A percentile compares a stretch with the other conserved stretches of the same genome.
These are phyloP conservation scores for Scrobipalpa atriplicella DNA, from an alignment of 2,888 invertebrate genomes.

Conservation along the genomic window DNA sequence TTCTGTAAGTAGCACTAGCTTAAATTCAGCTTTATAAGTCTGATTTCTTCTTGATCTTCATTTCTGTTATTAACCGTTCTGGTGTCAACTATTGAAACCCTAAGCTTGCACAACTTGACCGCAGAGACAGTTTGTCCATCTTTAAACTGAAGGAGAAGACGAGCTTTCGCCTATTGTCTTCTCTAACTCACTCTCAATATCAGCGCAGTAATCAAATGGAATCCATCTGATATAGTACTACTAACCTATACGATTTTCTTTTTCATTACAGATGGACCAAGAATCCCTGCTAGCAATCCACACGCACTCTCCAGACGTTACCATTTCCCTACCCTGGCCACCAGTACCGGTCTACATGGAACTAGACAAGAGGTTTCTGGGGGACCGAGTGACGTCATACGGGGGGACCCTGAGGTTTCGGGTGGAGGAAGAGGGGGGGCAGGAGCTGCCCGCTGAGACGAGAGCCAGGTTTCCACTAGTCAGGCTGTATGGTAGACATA, in stretches of 20 bases:
- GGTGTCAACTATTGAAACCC: too few relatives aligned
- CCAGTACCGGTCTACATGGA: constrained; percentile 90
- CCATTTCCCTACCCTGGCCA: constrained; percentile 75
- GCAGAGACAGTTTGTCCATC: too few relatives aligned
- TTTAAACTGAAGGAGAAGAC: too few relatives aligned
- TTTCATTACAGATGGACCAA: constrained; percentile 61
- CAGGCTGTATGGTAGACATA: constrained; percentile 89
- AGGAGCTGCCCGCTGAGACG: constrained; percentile 80
- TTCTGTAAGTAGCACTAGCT: constrained; percentile 28
- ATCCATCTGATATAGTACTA: too few relatives aligned
- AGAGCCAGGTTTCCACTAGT: constrained; percentile 89
- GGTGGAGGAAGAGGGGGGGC: constrained; percentile 86
- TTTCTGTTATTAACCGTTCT: too few relatives aligned
- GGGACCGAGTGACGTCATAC: constrained; percentile 95
- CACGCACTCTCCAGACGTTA: constrained; percentile 65
- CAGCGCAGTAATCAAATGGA: too few relatives aligned
- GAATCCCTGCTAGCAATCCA: constrained; percentile 68
- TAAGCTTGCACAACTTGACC: too few relatives aligned
- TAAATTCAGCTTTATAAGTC: neutral
- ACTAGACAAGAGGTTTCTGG: constrained; percentile 90
- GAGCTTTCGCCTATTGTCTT: too few relatives aligned
- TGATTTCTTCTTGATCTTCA: too few relatives aligned
- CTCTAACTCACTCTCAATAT: too few relatives aligned
- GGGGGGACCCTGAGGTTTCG: constrained; percentile 93
- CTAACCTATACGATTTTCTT: too few relatives aligned